A percentile compares a stretch with the other conserved stretches of the same genome.
phyloP scores from a whole-genome alignment of 2,113 vertebrate species.

The Xerus inauris region DNA sequence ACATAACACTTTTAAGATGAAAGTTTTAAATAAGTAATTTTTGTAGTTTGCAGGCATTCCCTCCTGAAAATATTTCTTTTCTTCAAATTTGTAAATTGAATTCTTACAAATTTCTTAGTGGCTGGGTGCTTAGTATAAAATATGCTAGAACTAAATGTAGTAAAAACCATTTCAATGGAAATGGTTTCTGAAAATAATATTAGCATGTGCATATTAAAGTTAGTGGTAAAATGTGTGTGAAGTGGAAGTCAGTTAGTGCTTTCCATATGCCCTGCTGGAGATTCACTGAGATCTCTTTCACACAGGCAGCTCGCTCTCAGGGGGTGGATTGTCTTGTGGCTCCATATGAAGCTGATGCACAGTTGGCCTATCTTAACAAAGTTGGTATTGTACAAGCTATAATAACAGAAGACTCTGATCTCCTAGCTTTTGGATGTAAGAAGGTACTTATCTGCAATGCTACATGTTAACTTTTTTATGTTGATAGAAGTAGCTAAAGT shows the following conservation, averaged over 20 bases:
- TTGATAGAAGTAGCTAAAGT: not conserved
- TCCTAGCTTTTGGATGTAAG: conserved; percentile 97
- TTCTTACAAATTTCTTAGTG: not conserved
- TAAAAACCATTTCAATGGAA: not conserved
- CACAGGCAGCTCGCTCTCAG: conserved; percentile 90
- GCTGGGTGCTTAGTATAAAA: not conserved
- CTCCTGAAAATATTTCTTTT: not conserved
- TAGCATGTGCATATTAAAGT: not conserved
- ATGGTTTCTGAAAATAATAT: not conserved
- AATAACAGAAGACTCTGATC: conserved; percentile 98
- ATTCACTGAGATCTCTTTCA: not conserved
- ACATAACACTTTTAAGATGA: not conserved
- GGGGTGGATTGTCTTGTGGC: conserved; percentile 97
- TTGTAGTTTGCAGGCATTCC: not conserved
- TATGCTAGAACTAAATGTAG: not conserved
- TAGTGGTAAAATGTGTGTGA: not conserved
- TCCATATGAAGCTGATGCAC: conserved; percentile 98
- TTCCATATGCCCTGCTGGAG: rapidly evolving
- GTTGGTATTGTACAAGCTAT: conserved; percentile 93
- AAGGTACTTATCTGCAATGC: conserved; percentile 88
- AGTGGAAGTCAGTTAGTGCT: not conserved
- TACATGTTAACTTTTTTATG: not conserved
- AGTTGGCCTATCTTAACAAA: conserved; percentile 96
- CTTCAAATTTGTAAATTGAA: not conserved
- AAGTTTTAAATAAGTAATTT: not conserved